Evolutionary conservation across 2,888 invertebrate species (phyloP), one percentile per base, ranked within the genome.

Genomic region (Zaprionus obscuricornis): DNA sequence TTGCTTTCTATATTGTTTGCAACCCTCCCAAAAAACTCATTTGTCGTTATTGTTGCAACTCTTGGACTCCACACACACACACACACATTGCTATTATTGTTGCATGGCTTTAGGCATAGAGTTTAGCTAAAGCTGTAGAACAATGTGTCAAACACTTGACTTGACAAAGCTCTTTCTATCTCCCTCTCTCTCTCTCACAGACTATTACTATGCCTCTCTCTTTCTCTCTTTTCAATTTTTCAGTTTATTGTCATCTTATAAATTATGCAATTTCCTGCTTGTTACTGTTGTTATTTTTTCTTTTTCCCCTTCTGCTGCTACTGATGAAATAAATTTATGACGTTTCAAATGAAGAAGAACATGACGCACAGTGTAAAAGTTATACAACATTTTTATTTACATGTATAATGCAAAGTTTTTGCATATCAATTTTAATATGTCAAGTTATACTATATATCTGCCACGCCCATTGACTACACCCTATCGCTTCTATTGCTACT

Each of bases 181-280:
- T 11, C 16, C 2, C n/a, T 18, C 16, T 16, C 34, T 20, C 16
- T 36, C 13, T 11, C 11, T 8, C 22, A 2, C 22, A 11, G 4
- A 10, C 27, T n/a, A n/a, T n/a, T n/a, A n/a, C n/a, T n/a, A n/a
- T 13, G 8, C 20, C 13, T 11, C 16, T 1, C n/a, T 18, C 16
- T 16, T 39, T 20, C 16, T 36, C 13, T 11, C 11, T 8, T 37
- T 1, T 13, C 11, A 2, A 10, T 18, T 43, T 14, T 24, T 24
- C 8, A 4, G 11, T 50, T 24, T 42, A 40, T 18, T 31, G 27
- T 31, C 54, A 34, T 22, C 56, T 51, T 57, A 65, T 73, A 55
- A 51, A 65, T 73, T 54, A 65, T 73, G 64, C 73, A 68, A 60
- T 45, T 67, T 51, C 29, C 49, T 43, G 20, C 37, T 56, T 56